Evolutionary conservation across 2,888 invertebrate genomes (phyloP).

Genomic region (Aleiodes leptofemur): DNA sequence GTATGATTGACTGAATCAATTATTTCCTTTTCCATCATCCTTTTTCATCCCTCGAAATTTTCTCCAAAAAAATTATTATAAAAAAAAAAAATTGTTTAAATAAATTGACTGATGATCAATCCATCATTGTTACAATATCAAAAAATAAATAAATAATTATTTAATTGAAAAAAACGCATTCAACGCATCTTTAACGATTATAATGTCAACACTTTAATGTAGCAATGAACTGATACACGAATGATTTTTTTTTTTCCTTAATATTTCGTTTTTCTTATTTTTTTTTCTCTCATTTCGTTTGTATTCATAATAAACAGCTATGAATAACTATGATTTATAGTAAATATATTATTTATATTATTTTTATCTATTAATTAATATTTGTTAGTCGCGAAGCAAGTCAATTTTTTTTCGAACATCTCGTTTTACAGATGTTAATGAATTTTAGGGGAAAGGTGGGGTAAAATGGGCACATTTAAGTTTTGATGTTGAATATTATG

Average conservation of each 20-base stretch:
- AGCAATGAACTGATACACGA: constrained; percentile 72
- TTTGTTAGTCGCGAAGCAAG: constrained; percentile 69
- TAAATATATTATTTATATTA: constrained; percentile 61
- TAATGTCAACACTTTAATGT: constrained; percentile 74
- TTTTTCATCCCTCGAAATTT: not conserved
- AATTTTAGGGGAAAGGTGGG: not conserved
- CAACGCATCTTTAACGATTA: constrained; percentile 67
- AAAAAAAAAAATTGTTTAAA: not conserved
- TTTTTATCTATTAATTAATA: constrained; percentile 48
- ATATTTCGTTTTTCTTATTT: too few species aligned
- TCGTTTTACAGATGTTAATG: constrained; percentile 1
- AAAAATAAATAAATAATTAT: not conserved
- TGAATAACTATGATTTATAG: constrained; percentile 68
- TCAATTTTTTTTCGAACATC: constrained; percentile 58
- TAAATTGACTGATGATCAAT: constrained; percentile 21
- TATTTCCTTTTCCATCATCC: not conserved
- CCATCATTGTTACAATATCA: constrained; percentile 9
- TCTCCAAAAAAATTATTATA: not conserved
- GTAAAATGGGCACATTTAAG: too few species aligned
- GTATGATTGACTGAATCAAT: not conserved
- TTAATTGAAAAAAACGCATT: constrained; percentile 8
- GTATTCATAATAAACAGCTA: constrained; percentile 72
- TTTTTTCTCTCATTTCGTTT: constrained; percentile 54
- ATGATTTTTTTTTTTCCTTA: constrained; percentile 54
- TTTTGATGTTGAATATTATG: too few species aligned